These are phyloP conservation scores for Icerya purchasi DNA, from an alignment of 2,888 invertebrate species.

Conservation along the genomic window DNA sequence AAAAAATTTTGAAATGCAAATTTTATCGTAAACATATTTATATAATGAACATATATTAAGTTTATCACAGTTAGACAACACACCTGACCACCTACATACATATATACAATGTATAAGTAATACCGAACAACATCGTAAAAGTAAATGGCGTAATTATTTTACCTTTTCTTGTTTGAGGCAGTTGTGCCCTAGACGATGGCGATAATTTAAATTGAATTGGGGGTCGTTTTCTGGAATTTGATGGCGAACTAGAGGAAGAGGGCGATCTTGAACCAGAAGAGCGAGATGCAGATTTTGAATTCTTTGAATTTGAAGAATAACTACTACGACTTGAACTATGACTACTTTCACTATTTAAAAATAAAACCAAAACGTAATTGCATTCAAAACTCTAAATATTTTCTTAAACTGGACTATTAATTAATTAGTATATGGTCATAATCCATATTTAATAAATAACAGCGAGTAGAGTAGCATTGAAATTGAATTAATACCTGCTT, in stretches of 20 bases:
- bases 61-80: too few relatives aligned
- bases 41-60: too few relatives aligned
- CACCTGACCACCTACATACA: too few relatives aligned
- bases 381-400: too few relatives aligned
- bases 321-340: slow-evolving; percentile 27
- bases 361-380: too few relatives aligned
- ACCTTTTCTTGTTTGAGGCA: slow-evolving; percentile 4
- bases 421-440: not conserved
- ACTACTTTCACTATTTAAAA: slow-evolving; percentile 14
- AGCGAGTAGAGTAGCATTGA: too few relatives aligned
- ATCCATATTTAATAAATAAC: not conserved
- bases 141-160: too few relatives aligned
- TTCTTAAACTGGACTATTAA: not conserved
- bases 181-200: slow-evolving; percentile 11
- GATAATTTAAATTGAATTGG: slow-evolving; percentile 17
- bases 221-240: slow-evolving; percentile 18
- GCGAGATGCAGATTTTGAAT: slow-evolving; percentile 28
- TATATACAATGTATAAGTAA: too few relatives aligned
- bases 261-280: slow-evolving; percentile 18
- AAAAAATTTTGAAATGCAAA: too few relatives aligned
- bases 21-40: too few relatives aligned
- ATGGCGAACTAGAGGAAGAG: slow-evolving; percentile 23
- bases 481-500: too few relatives aligned
- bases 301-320: slow-evolving; percentile 29
- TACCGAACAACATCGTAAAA: too few relatives aligned